Percentiles rank a stretch among this genome's conserved stretches.
Conservation (phyloP, 2,797 vertebrate genomes). For the Syncerus caffer region DNA sequence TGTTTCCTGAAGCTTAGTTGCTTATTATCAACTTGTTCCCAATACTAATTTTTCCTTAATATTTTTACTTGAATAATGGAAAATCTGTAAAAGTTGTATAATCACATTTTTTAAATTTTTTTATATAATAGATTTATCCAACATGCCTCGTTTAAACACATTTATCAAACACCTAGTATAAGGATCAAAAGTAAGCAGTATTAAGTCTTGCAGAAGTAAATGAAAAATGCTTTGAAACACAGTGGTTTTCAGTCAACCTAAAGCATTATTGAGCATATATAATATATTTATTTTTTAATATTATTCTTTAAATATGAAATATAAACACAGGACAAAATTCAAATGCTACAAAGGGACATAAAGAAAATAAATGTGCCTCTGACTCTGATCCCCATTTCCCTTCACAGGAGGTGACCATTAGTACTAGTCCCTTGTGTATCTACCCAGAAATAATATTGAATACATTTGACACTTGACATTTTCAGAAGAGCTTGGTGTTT, state of each 20-base stretch:
- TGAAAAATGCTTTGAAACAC: conserved; percentile 28
- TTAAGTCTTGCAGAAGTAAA: conserved; percentile 25
- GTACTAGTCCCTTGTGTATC: neutral
- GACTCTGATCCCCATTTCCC: neutral
- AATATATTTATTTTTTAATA: neutral
- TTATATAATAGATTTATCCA: neutral
- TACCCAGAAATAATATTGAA: neutral
- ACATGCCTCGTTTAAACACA: neutral
- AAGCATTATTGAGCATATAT: neutral
- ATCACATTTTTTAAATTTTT: conserved; percentile 7
- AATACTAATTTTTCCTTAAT: neutral
- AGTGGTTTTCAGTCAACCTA: neutral
- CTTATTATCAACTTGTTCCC: neutral
- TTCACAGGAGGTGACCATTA: neutral
- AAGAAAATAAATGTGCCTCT: neutral
- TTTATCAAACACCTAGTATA: neutral
- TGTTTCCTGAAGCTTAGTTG: neutral
- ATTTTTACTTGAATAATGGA: conserved; percentile 5
- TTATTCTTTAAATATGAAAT: neutral
- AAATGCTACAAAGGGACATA: neutral
- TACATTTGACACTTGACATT: neutral
- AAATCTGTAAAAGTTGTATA: neutral
- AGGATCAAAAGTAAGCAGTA: neutral
- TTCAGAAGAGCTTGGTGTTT: neutral
- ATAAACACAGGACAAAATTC: neutral